Evolutionary conservation across 1,140 invertebrate species (phyloP), one percentile per base, ranked within the genome.

Genomic region (Radopholus similis): DNA sequence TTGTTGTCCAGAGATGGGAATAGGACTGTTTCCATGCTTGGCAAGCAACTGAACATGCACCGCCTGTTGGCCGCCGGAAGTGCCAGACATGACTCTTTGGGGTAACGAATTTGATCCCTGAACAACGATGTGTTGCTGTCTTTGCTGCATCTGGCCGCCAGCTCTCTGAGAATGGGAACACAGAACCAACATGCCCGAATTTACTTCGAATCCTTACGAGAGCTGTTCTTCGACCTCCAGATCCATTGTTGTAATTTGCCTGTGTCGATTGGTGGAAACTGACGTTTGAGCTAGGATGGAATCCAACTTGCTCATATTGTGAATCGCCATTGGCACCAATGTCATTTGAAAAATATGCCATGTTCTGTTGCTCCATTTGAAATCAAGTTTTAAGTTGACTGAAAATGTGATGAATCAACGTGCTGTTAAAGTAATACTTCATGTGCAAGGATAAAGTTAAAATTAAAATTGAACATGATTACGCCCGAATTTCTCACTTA

Each of bases 41-140:
- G 55, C 40, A 15, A 62, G n/a, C 13, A 62, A 40, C 21, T 62
- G 59, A 15, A 62, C 64, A 38, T 66, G 64, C 21, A 66, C 55
- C 23, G 64, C 32, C 5, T 63, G 64, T 8, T 70, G 64, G 13
- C 55, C 64, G 9, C 21, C 4, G 18, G 35, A 8, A 58, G 44
- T 38, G 21, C 56, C 34, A 23, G 18, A 23, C 21, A 26, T 23
- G 32, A 58, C 30, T 21, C 6, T 26, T 37, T 64, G 64, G 23
- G 40, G 64, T 15, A 30, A 35, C 35, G 57, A 42, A 26, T 35
- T 63, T 15, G 40, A 59, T 26, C 5, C 55, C 15, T 65, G 57
- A 15, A 51, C 47, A 11, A 51, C 47, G 21, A 51, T 51, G 15
- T 51, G 47, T 23, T 51, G 47, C 15, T 51, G 47, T 3, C 47